These are phyloP conservation scores for Otolemur garnettii DNA, from an alignment of 2,113 vertebrate genomes.

Conservation along the genomic window DNA sequence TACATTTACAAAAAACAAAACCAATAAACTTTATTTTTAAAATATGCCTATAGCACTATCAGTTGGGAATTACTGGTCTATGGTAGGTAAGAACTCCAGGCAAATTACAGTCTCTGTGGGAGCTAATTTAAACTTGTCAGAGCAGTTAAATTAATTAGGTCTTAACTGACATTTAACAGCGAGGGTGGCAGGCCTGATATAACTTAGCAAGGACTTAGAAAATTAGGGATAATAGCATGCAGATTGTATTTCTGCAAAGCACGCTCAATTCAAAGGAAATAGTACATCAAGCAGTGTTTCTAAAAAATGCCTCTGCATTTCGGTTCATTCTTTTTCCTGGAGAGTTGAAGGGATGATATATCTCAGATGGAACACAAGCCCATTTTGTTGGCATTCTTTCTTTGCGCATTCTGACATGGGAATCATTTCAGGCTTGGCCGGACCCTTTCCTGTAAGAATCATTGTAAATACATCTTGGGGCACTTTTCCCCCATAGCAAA, in stretches of 20 bases:
- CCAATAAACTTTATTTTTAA: slow-evolving; percentile 39
- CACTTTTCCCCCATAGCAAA: background rate
- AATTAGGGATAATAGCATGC: slow-evolving; percentile 68
- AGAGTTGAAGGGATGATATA: slow-evolving; percentile 75
- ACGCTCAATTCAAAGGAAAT: slow-evolving; percentile 68
- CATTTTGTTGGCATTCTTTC: slow-evolving; percentile 76
- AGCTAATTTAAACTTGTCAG: slow-evolving; percentile 81
- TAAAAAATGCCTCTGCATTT: slow-evolving; percentile 68
- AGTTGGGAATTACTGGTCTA: slow-evolving; percentile 56
- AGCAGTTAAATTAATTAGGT: slow-evolving; percentile 82
- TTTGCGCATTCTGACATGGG: slow-evolving; percentile 73
- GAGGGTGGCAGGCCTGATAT: slow-evolving; percentile 64
- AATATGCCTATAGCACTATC: slow-evolving; percentile 1
- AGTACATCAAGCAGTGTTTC: slow-evolving; percentile 27
- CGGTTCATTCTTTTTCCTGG: slow-evolving; percentile 77
- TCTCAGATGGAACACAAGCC: slow-evolving; percentile 78
- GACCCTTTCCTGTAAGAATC: slow-evolving; percentile 61
- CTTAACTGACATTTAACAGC: slow-evolving; percentile 81
- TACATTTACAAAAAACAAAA: background rate
- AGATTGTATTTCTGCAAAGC: slow-evolving; percentile 78
- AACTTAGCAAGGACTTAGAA: slow-evolving; percentile 64
- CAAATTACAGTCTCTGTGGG: slow-evolving; percentile 76
- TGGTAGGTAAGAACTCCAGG: slow-evolving; percentile 44
- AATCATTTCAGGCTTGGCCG: slow-evolving; percentile 75
- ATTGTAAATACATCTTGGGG: background rate